These are phyloP conservation scores for Crenuchus spilurus DNA, from an alignment of 2,797 vertebrate species.

Conservation along the genomic window DNA sequence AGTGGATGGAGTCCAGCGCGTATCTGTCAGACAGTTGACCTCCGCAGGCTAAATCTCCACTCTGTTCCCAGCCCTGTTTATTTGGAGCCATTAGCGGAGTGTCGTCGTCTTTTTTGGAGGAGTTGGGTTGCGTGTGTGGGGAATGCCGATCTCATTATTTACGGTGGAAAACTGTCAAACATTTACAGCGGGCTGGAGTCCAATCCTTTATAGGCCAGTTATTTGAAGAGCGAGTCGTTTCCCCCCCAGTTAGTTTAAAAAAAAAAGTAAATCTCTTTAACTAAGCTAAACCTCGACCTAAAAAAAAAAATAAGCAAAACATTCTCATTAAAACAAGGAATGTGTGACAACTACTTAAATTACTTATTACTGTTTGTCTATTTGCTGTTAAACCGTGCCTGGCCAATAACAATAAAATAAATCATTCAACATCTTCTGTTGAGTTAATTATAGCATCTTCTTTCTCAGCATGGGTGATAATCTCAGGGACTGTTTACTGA, in stretches of 20 bases:
- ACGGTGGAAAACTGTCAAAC: constrained; percentile 58
- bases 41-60: neutral
- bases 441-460: too few species aligned
- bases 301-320: too few species aligned
- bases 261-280: too few species aligned
- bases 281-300: too few species aligned
- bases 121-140: constrained; percentile 37
- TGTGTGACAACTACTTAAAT: too few species aligned
- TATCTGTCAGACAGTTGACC: constrained; percentile 6
- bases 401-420: too few species aligned
- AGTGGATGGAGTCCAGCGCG: neutral
- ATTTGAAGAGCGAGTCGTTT: constrained; percentile 1
- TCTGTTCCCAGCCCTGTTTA: constrained; percentile 26
- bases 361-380: too few species aligned
- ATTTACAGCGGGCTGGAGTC: constrained; percentile 52
- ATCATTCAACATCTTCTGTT: too few species aligned
- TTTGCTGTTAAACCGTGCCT: too few species aligned
- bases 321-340: too few species aligned
- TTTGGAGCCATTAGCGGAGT: constrained; percentile 18
- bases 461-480: too few species aligned
- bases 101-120: constrained; percentile 15
- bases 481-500: too few species aligned
- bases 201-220: constrained; percentile 39
- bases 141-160: constrained; percentile 48
- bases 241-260: neutral